Evolutionary conservation across 2,797 vertebrate species (phyloP).

Genomic region (Falco cherrug): DNA sequence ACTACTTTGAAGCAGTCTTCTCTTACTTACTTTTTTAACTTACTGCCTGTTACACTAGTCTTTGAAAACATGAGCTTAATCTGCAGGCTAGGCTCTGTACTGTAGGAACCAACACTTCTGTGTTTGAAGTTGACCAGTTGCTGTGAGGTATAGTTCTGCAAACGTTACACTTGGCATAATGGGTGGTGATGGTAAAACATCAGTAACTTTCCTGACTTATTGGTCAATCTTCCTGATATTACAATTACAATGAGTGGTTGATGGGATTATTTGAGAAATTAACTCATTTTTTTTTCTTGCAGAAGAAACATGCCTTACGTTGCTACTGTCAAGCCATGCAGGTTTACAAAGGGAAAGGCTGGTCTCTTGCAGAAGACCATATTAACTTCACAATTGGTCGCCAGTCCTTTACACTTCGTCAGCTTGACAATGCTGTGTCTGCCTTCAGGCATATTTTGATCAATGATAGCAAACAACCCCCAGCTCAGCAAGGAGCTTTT

Average conservation of each 20-base stretch:
- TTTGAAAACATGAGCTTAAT: neutral
- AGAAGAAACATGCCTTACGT: conserved; percentile 94
- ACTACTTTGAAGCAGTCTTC: neutral
- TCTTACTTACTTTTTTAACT: neutral
- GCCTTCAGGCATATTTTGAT: conserved; percentile 95
- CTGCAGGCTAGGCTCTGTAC: neutral
- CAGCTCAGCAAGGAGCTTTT: conserved; percentile 92
- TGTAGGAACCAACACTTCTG: neutral
- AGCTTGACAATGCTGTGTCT: conserved; percentile 88
- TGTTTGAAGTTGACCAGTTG: neutral
- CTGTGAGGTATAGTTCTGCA: neutral
- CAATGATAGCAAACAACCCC: conserved; percentile 93
- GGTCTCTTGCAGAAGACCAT: conserved; percentile 97
- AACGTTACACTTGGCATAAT: neutral
- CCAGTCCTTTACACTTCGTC: conserved; percentile 92
- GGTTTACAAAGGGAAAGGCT: conserved; percentile 95
- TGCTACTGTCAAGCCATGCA: conserved; percentile 99
- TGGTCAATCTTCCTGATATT: neutral
- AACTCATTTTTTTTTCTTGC: neutral
- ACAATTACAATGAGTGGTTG: neutral
- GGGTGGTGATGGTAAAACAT: fast-evolving
- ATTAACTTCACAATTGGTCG: conserved; percentile 98
- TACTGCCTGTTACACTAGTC: neutral
- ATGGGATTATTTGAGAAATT: neutral
- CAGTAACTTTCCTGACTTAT: neutral